Conservation (phyloP, 2,113 vertebrate genomes). For the Neopipo cinnamomea region DNA sequence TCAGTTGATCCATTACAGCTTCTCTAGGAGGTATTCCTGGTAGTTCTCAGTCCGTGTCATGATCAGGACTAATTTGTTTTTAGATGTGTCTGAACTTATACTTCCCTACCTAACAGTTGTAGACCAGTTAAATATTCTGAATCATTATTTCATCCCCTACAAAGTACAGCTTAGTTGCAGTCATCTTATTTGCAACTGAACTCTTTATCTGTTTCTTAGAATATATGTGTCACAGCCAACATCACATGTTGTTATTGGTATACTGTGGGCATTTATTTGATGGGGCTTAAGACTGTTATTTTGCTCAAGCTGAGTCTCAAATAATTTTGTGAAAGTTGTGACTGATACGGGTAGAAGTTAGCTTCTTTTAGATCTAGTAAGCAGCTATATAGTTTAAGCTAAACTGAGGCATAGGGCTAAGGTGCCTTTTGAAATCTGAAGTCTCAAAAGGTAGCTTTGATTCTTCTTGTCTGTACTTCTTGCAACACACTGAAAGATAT, state of each 20-base stretch:
- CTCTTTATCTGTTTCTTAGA: background rate
- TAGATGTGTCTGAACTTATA: background rate
- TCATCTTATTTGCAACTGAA: background rate
- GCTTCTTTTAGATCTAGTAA: background rate
- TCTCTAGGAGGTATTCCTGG: background rate
- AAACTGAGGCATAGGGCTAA: background rate
- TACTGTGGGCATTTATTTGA: background rate
- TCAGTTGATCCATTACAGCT: background rate
- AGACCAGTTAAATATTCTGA: background rate
- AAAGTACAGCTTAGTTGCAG: background rate
- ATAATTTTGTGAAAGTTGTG: background rate
- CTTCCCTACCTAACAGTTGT: background rate
- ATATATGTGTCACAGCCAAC: background rate
- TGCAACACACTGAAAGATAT: background rate
- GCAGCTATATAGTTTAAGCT: background rate
- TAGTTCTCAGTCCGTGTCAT: fast-evolving
- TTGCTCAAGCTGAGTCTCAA: background rate
- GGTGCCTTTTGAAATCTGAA: background rate
- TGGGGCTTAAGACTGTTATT: background rate
- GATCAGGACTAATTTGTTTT: background rate
- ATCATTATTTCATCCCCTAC: background rate
- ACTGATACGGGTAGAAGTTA: background rate
- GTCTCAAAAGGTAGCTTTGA: background rate
- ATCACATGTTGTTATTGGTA: background rate
- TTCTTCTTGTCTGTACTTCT: background rate